phyloP scores from a whole-genome alignment of 2,113 vertebrate species.

The Cinclus mexicanus region DNA sequence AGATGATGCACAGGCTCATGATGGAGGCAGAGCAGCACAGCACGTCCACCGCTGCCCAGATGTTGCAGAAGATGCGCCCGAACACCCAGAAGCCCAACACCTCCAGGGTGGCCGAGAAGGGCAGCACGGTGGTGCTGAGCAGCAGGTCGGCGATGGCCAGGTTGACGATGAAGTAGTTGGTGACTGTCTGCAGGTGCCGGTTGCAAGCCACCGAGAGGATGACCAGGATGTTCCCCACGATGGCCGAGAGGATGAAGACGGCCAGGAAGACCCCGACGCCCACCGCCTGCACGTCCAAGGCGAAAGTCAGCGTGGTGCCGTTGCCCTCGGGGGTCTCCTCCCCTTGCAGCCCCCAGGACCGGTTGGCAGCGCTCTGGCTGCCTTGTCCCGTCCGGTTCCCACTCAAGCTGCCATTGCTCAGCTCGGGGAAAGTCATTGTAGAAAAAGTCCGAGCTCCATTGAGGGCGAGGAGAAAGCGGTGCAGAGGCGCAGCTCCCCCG shows the following conservation, averaged over 20 bases:
- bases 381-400: conserved; percentile 75
- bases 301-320: conserved; percentile 69
- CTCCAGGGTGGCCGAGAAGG: conserved; percentile 95
- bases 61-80: conserved; percentile 94
- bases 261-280: conserved; percentile 88
- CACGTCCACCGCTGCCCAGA: conserved; percentile 98
- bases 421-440: conserved; percentile 88
- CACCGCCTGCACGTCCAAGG: conserved; percentile 82
- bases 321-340: conserved; percentile 72
- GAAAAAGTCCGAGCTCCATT: conserved; percentile 68
- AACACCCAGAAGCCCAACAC: conserved; percentile 96
- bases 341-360: conserved; percentile 68
- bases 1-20: conserved; percentile 97
- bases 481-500: conserved; percentile 9
- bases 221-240: conserved; percentile 95
- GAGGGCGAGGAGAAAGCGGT: conserved; percentile 36
- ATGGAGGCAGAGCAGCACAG: conserved; percentile 98
- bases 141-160: conserved; percentile 94
- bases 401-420: conserved; percentile 83
- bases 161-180: conserved; percentile 98
- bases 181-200: conserved; percentile 92
- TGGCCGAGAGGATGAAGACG: conserved; percentile 88
- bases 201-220: conserved; percentile 96
- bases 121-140: conserved; percentile 90
- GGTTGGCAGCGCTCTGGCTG: conserved; percentile 60